Base-by-base conservation (phyloP, 2,113 vertebrate genomes). In the Petrocephalus zakoni region DNA sequence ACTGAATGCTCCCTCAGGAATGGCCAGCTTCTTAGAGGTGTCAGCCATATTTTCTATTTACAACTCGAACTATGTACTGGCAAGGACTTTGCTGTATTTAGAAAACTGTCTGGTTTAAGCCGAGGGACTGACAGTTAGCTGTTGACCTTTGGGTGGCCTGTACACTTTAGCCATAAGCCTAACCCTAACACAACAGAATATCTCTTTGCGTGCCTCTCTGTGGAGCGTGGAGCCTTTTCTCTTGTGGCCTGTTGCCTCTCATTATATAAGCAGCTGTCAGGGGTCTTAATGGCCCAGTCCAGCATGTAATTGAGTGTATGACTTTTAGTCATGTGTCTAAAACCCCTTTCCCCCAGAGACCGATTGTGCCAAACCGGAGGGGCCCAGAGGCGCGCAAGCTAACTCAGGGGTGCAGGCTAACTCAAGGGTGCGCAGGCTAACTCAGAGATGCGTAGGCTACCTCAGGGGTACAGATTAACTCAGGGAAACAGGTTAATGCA, bases 241-340 rank as follows among this genome's bases (percentile, higher is more conserved):
- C 37, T 19, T 75, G 84, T 52, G 53, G 37, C 34, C 34, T 25
- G 55, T 47, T 78, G 53, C 25, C 21, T 82, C 46, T 21, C n/a
- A 86, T 56, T 83, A 72, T 93, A 91, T 93, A 94, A 95, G 94
- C 93, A 94, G 92, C 91, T 93, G 92, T 93, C 91, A 90, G 83
- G 90, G 90, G 82, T 87, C 22, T 72, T 93, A 93, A 95, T 93
- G 91, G 90, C 61, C 90, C 93, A 91, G 93, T 92, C 91, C 68
- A 85, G 90, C 88, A 91, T 93, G 91, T 90, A 92, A 91, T 90
- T 86, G 56, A 90, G 91, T 93, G 90, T 90, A 88, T 86, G 56
- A 89, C 86, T 90, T 85, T 15, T 42, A 82, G 49, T 9, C 3
- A 10, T 64, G 61, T 64, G 9, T 64, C n/a, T 68, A 29, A 92